Base-by-base conservation (phyloP, 2,888 invertebrate genomes). In the Amiota mariae region DNA sequence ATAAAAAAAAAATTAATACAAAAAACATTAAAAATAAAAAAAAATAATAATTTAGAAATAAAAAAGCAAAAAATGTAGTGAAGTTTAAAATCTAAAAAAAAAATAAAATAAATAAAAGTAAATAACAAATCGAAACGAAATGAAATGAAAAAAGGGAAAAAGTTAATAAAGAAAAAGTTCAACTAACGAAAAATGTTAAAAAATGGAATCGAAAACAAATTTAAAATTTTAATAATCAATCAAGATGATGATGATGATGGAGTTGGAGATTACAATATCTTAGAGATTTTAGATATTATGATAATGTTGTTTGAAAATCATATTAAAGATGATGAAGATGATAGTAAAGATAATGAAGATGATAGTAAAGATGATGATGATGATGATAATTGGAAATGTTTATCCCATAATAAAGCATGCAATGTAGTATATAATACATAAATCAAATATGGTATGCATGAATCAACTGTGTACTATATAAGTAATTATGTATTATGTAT, bases 91-190 rank as follows among this genome's bases (percentile, higher is more conserved):
- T 13, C 74, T 64, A 59, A 77, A 75, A 78, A 72, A 75, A 74
- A 75, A 77, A 78, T 77, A 71, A 72, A 75, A 79, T 80, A 73
- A 76, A 76, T 73, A 76, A 75, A 74, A 76, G 76, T 72, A 77
- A 66, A 61, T 51, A 1, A 36, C 1, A 24, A 24, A 24, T 24
- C 3, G 24, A 18, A 71, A 51, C 46, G 70, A 36, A 36, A 36
- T 36, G 36, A 36, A 36, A n/a, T n/a, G n/a, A n/a, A 36, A 36
- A 36, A 36, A 36, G 8, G 36, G 36, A 48, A 36, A 49, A 71
- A 70, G n/a, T 61, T 67, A 70, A 68, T 64, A n/a, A 67, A 18
- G 67, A 20, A 67, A 49, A 48, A 51, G 15, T 48, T 67, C 15
- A 36, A 67, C 18, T 18, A 49, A 48, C 18, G 51, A 67, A 18